A percentile compares a stretch with the other conserved stretches of the same genome.
phyloP scores from a whole-genome alignment of 2,113 vertebrate species.

The Nesogale talazaci region DNA sequence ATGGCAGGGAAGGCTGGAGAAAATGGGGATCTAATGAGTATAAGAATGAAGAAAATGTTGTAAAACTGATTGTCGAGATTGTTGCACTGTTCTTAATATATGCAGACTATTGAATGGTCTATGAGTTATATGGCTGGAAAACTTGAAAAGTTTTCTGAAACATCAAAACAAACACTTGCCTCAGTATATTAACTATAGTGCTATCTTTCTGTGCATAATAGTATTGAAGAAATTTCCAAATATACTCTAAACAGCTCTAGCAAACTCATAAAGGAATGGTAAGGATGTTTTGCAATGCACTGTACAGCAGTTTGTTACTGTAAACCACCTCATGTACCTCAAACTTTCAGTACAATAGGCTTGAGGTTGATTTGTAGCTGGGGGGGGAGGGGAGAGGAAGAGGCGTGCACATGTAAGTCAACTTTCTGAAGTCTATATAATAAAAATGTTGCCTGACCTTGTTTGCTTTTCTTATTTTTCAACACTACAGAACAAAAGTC shows the following conservation, averaged over 20 bases:
- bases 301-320: not conserved
- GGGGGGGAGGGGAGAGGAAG: too few species aligned
- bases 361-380: too few species aligned
- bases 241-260: not conserved
- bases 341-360: not conserved
- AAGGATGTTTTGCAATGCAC: not conserved
- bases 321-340: not conserved
- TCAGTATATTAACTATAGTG: not conserved
- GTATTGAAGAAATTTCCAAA: not conserved
- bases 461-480: not conserved
- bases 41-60: too few species aligned
- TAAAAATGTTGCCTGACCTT: not conserved
- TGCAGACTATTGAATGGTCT: too few species aligned
- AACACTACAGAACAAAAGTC: constrained; percentile 11
- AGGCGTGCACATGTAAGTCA: too few species aligned
- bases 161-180: not conserved
- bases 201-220: not conserved
- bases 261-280: not conserved
- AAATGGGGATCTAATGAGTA: too few species aligned
- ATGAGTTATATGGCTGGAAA: too few species aligned
- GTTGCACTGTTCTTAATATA: too few species aligned
- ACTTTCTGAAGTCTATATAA: not conserved
- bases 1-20: too few species aligned
- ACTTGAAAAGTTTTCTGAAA: too few species aligned
- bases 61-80: too few species aligned